Evolutionary conservation across 2,888 invertebrate genomes (phyloP).

Genomic region (Phalera bucephala): DNA sequence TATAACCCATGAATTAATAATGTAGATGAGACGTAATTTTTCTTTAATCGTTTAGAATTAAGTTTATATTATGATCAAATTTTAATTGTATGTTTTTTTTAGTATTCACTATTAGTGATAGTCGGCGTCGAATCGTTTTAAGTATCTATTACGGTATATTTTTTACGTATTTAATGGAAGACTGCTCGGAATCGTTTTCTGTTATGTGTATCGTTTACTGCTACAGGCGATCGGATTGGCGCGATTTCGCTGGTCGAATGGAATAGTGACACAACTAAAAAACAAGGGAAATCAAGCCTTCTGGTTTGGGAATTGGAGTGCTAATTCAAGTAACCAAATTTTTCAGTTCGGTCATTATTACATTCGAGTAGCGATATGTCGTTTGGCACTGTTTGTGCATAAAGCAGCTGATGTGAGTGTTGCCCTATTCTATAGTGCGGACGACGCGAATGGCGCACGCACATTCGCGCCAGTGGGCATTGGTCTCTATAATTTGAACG

Average conservation of each 20-base stretch:
- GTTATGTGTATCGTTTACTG: slow-evolving; percentile 36
- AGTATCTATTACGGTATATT: slow-evolving; percentile 47
- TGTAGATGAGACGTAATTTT: slow-evolving; percentile 59
- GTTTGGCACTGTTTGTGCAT: no score
- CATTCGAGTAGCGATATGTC: no score
- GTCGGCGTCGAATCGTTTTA: slow-evolving; percentile 49
- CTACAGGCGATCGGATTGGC: slow-evolving; percentile 9
- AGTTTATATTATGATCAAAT: slow-evolving; percentile 64
- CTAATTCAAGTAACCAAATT: no score
- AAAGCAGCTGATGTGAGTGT: not conserved
- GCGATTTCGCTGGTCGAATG: no score
- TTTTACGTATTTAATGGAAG: slow-evolving; percentile 69
- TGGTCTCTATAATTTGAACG: slow-evolving; percentile 2
- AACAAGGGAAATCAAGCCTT: no score
- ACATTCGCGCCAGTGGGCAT: not conserved
- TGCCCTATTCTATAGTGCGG: not conserved
- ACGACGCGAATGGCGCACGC: not conserved
- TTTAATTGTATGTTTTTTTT: slow-evolving; percentile 55
- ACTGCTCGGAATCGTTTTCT: slow-evolving; percentile 71
- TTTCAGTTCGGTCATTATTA: no score
- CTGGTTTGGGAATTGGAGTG: no score
- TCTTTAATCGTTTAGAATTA: slow-evolving; percentile 53
- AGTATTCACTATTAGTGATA: slow-evolving; percentile 54
- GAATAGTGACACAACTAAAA: no score
- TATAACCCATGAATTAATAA: slow-evolving; percentile 72